Conservation (phyloP, 2,797 vertebrate species). For the Gallinago nigripennis region DNA sequence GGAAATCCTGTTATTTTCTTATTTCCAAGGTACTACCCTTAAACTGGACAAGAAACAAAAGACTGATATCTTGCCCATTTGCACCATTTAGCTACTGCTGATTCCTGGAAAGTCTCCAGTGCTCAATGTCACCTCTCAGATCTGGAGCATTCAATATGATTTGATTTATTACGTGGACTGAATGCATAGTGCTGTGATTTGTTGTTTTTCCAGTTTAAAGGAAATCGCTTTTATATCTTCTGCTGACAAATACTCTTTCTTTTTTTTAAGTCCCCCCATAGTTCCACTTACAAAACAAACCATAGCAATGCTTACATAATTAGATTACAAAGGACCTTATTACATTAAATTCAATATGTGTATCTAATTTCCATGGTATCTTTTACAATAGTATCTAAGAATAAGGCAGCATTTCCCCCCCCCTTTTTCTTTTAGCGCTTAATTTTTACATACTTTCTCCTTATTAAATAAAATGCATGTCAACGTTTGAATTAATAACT, state of each 20-base stretch:
- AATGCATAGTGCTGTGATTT: not conserved
- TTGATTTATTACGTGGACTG: conserved; percentile 6
- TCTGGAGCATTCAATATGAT: not conserved
- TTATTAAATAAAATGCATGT: not conserved
- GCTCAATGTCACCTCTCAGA: conserved; percentile 3
- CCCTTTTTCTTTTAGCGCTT: not conserved
- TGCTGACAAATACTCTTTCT: not conserved
- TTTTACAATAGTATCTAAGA: not conserved
- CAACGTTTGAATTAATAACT: not conserved
- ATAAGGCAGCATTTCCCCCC: not conserved
- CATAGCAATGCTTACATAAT: not conserved
- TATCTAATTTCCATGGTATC: not conserved
- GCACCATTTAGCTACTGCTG: not conserved
- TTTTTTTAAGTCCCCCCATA: not conserved
- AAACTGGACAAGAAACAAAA: conserved; percentile 24
- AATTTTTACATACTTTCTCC: not conserved
- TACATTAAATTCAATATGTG: not conserved
- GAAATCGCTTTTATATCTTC: conserved; percentile 31
- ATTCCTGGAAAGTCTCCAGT: conserved; percentile 23
- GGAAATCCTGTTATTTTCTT: conserved; percentile 21
- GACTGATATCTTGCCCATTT: not conserved
- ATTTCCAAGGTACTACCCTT: not conserved
- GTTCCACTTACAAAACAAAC: not conserved
- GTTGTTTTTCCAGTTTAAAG: conserved; percentile 22
- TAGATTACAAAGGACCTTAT: not conserved